These are phyloP conservation scores for Ochotona curzoniae DNA, from an alignment of 2,113 vertebrate species.

Conservation along the genomic window DNA sequence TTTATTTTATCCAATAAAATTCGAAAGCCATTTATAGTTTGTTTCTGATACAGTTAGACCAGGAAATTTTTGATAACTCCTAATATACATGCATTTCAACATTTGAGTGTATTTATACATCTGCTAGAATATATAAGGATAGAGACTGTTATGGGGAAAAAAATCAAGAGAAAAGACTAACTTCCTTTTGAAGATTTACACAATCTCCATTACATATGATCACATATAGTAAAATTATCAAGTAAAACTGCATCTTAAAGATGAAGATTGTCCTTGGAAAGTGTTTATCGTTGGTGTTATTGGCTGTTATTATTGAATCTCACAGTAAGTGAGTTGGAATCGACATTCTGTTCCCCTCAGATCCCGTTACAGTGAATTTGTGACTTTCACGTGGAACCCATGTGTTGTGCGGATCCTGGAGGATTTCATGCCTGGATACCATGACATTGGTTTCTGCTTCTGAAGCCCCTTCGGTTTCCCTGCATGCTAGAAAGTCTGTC, in stretches of 20 bases:
- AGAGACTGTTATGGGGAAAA: not conserved
- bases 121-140: not conserved
- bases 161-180: not conserved
- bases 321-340: not conserved
- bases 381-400: not conserved
- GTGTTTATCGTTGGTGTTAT: not conserved
- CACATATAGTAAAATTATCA: not conserved
- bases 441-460: not conserved
- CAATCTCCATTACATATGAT: not conserved
- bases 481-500: not conserved
- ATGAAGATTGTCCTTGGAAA: slow-evolving; percentile 37
- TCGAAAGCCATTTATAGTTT: too few relatives aligned
- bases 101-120: not conserved
- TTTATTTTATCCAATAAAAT: too few relatives aligned
- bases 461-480: not conserved
- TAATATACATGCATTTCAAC: too few relatives aligned
- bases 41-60: too few relatives aligned
- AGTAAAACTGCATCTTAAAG: slow-evolving; percentile 23
- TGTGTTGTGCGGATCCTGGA: slow-evolving; percentile 10
- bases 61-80: too few relatives aligned
- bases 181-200: not conserved
- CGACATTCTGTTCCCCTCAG: not conserved
- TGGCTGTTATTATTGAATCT: not conserved
- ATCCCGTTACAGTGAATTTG: slow-evolving; percentile 7
- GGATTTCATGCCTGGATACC: not conserved